These are phyloP conservation scores for Ectemnius lituratus DNA, from an alignment of 2,888 invertebrate genomes.

Conservation along the genomic window DNA sequence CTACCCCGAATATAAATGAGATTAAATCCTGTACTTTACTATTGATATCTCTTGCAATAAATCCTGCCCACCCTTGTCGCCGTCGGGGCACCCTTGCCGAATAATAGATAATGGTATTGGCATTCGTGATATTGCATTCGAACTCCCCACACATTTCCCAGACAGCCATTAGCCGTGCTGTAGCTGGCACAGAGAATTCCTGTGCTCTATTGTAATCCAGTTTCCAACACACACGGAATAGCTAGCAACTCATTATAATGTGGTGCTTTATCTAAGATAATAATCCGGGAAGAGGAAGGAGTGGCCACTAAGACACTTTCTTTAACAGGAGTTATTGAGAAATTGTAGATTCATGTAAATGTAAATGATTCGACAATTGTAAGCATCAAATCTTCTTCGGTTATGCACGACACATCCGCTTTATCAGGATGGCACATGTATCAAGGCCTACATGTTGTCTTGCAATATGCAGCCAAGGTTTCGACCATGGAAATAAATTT, in stretches of 20 bases:
- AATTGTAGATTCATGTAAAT: too few species aligned
- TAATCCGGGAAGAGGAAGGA: too few species aligned
- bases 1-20: constrained; percentile 10
- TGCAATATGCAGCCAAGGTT: neutral
- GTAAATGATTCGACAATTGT: too few species aligned
- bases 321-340: too few species aligned
- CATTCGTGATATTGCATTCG: constrained; percentile 1
- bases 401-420: neutral
- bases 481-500: constrained; percentile 13
- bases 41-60: neutral
- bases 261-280: too few species aligned
- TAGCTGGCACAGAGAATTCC: too few species aligned
- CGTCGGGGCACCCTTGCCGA: neutral
- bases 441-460: neutral
- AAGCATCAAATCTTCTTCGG: too few species aligned
- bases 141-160: neutral
- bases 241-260: too few species aligned
- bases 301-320: too few species aligned
- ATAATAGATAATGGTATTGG: constrained; percentile 4
- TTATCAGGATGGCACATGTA: neutral
- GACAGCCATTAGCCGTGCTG: neutral
- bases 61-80: too few species aligned
- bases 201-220: too few species aligned
- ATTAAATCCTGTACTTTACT: constrained; percentile 1
- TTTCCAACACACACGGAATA: too few species aligned